Evolutionary conservation across 2,797 vertebrate species (phyloP).

Genomic region (Geotrypetes seraphini): DNA sequence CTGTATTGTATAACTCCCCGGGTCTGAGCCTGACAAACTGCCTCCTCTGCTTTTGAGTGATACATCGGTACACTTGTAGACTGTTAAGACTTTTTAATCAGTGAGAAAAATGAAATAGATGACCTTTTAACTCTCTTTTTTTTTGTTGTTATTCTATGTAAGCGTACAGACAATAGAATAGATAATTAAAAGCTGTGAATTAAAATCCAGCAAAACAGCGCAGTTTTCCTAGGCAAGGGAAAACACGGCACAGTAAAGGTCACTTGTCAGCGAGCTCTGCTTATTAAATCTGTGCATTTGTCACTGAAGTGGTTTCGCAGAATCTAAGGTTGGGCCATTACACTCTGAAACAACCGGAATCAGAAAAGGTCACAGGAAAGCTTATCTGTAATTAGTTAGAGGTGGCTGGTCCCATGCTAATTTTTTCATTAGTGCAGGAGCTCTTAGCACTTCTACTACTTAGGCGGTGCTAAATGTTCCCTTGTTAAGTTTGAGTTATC

Average conservation of each 20-base stretch:
- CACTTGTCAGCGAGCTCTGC: slow-evolving; percentile 55
- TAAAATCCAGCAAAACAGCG: slow-evolving; percentile 48
- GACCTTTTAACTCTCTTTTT: slow-evolving; percentile 54
- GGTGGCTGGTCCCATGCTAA: slow-evolving; percentile 16
- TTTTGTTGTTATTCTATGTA: slow-evolving; percentile 41
- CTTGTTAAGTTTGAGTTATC: too few species aligned
- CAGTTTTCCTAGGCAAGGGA: slow-evolving; percentile 35
- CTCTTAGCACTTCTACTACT: too few species aligned
- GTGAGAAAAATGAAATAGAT: slow-evolving; percentile 49
- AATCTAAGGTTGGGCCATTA: slow-evolving; percentile 61
- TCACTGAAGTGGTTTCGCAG: slow-evolving; percentile 39
- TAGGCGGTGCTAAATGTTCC: too few species aligned
- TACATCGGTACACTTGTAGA: slow-evolving; percentile 32
- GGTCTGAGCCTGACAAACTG: slow-evolving; percentile 19
- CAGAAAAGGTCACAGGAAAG: slow-evolving; percentile 56
- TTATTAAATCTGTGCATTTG: slow-evolving; percentile 63
- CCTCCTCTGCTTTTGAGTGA: slow-evolving; percentile 29
- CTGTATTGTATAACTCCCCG: background rate
- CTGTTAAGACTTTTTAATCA: slow-evolving; percentile 50
- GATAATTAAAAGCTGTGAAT: slow-evolving; percentile 57
- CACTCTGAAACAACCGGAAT: slow-evolving; percentile 51
- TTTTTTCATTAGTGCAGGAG: too few species aligned
- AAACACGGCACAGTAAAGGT: slow-evolving; percentile 50
- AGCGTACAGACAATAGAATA: slow-evolving; percentile 49
- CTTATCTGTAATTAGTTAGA: slow-evolving; percentile 28